phyloP scores from a whole-genome alignment of 2,888 invertebrate genomes.

The Sinohyriopsis cumingii region DNA sequence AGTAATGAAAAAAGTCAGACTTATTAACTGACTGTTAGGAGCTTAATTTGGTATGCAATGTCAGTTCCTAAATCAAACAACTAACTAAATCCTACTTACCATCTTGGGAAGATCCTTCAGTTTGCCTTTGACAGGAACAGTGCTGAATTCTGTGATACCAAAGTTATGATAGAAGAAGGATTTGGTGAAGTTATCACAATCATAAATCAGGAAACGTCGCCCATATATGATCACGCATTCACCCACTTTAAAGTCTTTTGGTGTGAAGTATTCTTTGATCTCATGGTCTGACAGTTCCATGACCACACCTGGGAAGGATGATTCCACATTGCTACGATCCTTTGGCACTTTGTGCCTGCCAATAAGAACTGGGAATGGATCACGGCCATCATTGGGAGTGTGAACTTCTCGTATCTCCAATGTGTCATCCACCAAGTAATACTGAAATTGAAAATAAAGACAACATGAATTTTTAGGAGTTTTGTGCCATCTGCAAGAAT shows the following conservation, averaged over 20 bases:
- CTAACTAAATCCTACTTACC: slow-evolving; percentile 48
- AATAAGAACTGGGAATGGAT: slow-evolving; percentile 83
- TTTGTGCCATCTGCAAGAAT: neutral
- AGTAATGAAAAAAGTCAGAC: no score
- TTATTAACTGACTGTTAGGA: neutral
- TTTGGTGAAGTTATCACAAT: slow-evolving; percentile 87
- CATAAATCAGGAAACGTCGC: slow-evolving; percentile 80
- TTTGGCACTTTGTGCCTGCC: slow-evolving; percentile 80
- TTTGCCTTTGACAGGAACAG: slow-evolving; percentile 66
- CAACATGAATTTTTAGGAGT: neutral
- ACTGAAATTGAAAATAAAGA: slow-evolving; percentile 69
- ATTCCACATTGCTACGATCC: slow-evolving; percentile 60
- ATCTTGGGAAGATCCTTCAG: slow-evolving; percentile 62
- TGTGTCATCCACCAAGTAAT: slow-evolving; percentile 87
- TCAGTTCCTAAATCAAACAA: neutral
- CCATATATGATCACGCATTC: slow-evolving; percentile 73
- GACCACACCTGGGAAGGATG: slow-evolving; percentile 75
- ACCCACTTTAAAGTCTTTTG: slow-evolving; percentile 84
- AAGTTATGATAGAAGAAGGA: slow-evolving; percentile 79
- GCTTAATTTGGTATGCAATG: neutral
- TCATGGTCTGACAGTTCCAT: slow-evolving; percentile 82
- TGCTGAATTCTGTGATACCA: slow-evolving; percentile 71
- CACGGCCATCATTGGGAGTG: slow-evolving; percentile 82
- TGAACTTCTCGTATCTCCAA: slow-evolving; percentile 84
- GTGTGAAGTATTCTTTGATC: slow-evolving; percentile 84